These are phyloP conservation scores for Sebastes schlegelii DNA, from an alignment of 2,113 vertebrate species.

Conservation along the genomic window DNA sequence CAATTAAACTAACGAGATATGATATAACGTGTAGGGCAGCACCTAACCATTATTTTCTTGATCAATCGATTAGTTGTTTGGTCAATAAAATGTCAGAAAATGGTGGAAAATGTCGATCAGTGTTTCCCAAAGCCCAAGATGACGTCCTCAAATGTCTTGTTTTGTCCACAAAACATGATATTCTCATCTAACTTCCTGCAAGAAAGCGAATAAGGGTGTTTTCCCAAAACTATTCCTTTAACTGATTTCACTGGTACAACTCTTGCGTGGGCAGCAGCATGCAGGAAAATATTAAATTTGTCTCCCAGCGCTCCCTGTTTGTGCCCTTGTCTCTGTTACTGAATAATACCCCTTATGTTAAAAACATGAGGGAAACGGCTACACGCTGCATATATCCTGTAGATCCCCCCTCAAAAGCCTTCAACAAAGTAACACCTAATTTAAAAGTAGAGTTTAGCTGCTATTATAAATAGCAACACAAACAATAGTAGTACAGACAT, in stretches of 20 bases:
- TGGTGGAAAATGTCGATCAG: too few species aligned
- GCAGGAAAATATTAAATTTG: slow-evolving; percentile 4
- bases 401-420: slow-evolving; percentile 1
- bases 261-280: not conserved
- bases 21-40: too few species aligned
- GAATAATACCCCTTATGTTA: slow-evolving; percentile 27
- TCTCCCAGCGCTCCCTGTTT: not conserved
- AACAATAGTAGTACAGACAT: slow-evolving; percentile 38
- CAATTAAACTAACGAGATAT: too few species aligned
- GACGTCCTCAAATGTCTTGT: too few species aligned
- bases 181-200: not conserved
- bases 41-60: too few species aligned
- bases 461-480: slow-evolving; percentile 22
- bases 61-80: too few species aligned
- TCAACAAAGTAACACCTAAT: not conserved
- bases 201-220: not conserved
- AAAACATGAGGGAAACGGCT: slow-evolving; percentile 36
- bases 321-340: slow-evolving; percentile 19
- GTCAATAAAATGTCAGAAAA: too few species aligned
- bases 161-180: too few species aligned
- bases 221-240: not conserved
- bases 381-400: not conserved
- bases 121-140: too few species aligned
- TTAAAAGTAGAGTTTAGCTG: not conserved
- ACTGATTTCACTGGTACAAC: not conserved